Conservation (phyloP, 2,888 invertebrate genomes). For the Zonitis immaculata region DNA sequence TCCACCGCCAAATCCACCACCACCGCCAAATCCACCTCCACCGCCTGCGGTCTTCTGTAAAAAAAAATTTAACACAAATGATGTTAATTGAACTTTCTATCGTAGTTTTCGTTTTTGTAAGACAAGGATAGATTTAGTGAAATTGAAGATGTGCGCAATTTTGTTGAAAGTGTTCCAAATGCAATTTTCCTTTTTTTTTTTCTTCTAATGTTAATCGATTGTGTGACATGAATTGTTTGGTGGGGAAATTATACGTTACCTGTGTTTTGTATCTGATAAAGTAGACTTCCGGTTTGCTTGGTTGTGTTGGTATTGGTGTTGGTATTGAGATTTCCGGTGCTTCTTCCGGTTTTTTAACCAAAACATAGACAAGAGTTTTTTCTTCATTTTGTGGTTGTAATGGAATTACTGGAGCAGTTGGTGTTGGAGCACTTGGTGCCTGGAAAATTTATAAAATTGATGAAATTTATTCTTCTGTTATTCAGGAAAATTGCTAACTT, state of each 20-base stretch:
- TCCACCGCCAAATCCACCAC: constrained; percentile 48
- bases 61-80: background rate
- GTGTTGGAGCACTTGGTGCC: constrained; percentile 76
- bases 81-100: background rate
- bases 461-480: constrained; percentile 2
- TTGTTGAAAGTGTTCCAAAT: background rate
- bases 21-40: constrained; percentile 35
- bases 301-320: constrained; percentile 73
- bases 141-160: too few relatives aligned
- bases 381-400: constrained; percentile 80
- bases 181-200: background rate
- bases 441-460: background rate
- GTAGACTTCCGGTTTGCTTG: constrained; percentile 88
- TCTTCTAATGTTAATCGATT: too few relatives aligned
- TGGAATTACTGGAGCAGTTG: constrained; percentile 75
- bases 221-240: too few relatives aligned
- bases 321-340: constrained; percentile 78
- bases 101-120: background rate
- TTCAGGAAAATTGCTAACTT: too few relatives aligned
- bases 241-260: too few relatives aligned
- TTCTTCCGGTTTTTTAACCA: constrained; percentile 87
- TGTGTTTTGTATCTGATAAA: constrained; percentile 85
- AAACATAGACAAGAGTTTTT: constrained; percentile 84
- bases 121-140: background rate
- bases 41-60: constrained; percentile 24